Conservation (phyloP, 2,888 invertebrate genomes). For the Tenthredo mesomela region DNA sequence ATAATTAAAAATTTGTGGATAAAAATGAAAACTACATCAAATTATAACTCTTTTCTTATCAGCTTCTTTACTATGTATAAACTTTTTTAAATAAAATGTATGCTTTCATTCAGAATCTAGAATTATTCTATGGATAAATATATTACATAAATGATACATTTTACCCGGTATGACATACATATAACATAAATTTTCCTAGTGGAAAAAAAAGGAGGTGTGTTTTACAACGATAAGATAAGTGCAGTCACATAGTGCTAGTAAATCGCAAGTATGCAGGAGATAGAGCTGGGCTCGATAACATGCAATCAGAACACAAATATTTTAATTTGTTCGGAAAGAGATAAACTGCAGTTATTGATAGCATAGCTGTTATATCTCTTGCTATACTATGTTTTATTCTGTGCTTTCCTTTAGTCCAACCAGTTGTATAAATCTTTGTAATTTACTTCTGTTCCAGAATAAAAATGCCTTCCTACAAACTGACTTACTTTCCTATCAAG, state of each 20-base stretch:
- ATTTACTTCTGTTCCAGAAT: conserved; percentile 9
- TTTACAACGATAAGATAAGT: neutral
- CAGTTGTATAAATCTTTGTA: neutral
- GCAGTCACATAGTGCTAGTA: neutral
- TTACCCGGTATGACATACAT: neutral
- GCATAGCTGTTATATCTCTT: neutral
- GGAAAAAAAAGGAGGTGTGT: neutral
- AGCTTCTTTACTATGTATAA: neutral
- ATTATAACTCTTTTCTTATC: neutral
- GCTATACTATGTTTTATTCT: neutral
- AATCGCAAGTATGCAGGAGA: neutral
- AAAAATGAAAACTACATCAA: neutral
- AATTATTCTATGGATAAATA: no score
- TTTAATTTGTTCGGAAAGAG: neutral
- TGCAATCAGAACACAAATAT: neutral
- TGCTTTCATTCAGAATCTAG: no score
- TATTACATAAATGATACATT: neutral
- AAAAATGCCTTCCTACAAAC: conserved; percentile 69
- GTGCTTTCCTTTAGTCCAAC: neutral
- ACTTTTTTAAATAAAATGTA: no score
- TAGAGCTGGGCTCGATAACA: neutral
- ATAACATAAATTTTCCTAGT: neutral
- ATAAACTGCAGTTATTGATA: neutral
- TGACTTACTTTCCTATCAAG: conserved; percentile 76
- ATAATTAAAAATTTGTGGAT: neutral